A percentile compares a stretch with the other conserved stretches of the same genome.
These are phyloP conservation scores for Deilephila porcellus DNA, from an alignment of 2,888 invertebrate genomes.

Conservation along the genomic window DNA sequence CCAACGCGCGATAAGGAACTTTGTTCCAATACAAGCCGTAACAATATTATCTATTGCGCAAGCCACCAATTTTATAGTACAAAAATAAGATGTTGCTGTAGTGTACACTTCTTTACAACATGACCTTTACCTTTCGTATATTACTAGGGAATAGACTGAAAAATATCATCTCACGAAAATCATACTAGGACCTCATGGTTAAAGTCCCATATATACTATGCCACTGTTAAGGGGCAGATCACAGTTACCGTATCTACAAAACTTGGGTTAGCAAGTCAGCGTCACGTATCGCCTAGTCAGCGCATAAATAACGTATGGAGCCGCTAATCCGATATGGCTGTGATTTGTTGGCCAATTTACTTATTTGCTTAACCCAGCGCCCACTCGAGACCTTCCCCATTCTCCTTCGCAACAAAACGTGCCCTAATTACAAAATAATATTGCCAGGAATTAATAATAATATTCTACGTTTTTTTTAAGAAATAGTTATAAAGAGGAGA, in stretches of 20 bases:
- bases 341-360: conserved; percentile 80
- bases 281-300: conserved; percentile 63
- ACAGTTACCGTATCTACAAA: conserved; percentile 44
- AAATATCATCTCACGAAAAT: no score
- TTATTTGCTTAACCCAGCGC: conserved; percentile 55
- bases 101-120: no score
- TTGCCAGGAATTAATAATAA: neutral
- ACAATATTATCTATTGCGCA: no score
- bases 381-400: neutral
- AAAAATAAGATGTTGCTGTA: no score
- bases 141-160: no score
- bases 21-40: no score
- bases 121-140: no score
- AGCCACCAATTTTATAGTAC: no score
- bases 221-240: neutral
- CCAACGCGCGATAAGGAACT: no score
- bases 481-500: neutral
- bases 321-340: conserved; percentile 73
- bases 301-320: conserved; percentile 78
- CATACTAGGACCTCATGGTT: neutral
- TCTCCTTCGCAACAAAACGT: neutral
- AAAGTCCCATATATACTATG: neutral
- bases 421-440: conserved; percentile 22
- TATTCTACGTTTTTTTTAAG: neutral
- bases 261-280: conserved; percentile 36